phyloP scores from a whole-genome alignment of 2,888 invertebrate genomes.

The Ochropleura plecta region DNA sequence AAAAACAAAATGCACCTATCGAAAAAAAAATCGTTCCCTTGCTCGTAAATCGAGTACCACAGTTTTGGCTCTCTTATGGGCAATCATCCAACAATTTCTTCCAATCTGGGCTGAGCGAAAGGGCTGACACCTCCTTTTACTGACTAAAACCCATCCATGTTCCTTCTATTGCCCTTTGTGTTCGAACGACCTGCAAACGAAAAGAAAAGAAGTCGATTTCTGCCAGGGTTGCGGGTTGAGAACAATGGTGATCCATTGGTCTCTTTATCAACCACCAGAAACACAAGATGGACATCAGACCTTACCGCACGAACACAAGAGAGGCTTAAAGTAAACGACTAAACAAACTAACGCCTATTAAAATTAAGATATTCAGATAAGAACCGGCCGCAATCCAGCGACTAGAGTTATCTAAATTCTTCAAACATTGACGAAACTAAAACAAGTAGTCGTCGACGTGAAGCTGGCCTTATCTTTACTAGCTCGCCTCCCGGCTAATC shows the following conservation, averaged over 20 bases:
- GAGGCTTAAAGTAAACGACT: constrained; percentile 23
- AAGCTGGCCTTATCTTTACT: constrained; percentile 74
- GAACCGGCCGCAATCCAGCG: constrained; percentile 47
- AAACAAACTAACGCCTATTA: constrained; percentile 50
- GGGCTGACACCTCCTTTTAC: no score
- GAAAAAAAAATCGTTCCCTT: no score
- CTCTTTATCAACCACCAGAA: neutral
- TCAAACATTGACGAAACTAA: constrained; percentile 78
- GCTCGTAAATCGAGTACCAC: no score
- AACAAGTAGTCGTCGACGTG: constrained; percentile 70
- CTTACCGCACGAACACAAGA: neutral
- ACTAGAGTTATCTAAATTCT: constrained; percentile 67
- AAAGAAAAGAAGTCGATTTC: no score
- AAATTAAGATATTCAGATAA: constrained; percentile 61
- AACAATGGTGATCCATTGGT: neutral
- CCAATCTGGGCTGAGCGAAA: no score
- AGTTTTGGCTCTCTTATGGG: no score
- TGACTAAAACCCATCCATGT: no score
- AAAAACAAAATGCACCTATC: no score
- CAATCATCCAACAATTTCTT: no score
- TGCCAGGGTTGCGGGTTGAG: no score
- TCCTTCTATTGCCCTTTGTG: no score
- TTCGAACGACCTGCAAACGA: no score
- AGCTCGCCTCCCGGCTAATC: constrained; percentile 75
- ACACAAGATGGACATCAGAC: constrained; percentile 21